Base-by-base conservation (phyloP, 1,140 invertebrate species). In the Cryptotermes secundus region DNA sequence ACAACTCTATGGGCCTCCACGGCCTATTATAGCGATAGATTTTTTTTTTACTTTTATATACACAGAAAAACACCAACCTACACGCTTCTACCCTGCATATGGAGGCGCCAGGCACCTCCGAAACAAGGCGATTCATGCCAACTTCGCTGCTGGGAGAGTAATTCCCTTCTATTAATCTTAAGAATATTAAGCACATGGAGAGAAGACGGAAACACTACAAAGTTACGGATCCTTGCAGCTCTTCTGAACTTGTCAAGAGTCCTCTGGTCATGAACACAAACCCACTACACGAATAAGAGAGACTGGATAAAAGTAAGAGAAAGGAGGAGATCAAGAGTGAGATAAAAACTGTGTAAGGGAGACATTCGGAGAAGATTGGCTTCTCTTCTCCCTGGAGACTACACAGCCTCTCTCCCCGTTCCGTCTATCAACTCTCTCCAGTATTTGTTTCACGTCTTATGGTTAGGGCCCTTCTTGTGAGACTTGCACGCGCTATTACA, bases 371-470 rank as follows among this genome's bases (percentile, higher is more conserved):
- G 45, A 49, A 49, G 59, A 72, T 72, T 72, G 59, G 59, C 59
- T 72, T n/a, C 59, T 72, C 7, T 31, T 31, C 59, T 72, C 59
- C 31, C 59, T 72, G 16, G 45, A 49, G 45, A 22, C 16, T 49
- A 49, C 45, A 72, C 26, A 72, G n/a, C 38, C 4, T 38, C 12
- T 12, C 38, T 38, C 38, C 38, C 38, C 38, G 7, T 72, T 26
- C n/a, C 59, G 9, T 4, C 59, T 14, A 72, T 31, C 59, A 31
- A 72, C 16, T 26, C 59, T 12, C 26, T 72, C 59, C n/a, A 9
- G 59, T 72, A 72, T 72, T 72, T 72, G 59, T 72, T 72, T 72
- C 59, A 72, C 59, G 59, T 72, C 59, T 6, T n/a, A 6, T 72
- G 26, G 59, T 72, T 72, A 72, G 59, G 59, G 59, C 14, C n/a